These are phyloP conservation scores for Pseudoatta argentina DNA, from an alignment of 1,140 invertebrate genomes.

Conservation along the genomic window DNA sequence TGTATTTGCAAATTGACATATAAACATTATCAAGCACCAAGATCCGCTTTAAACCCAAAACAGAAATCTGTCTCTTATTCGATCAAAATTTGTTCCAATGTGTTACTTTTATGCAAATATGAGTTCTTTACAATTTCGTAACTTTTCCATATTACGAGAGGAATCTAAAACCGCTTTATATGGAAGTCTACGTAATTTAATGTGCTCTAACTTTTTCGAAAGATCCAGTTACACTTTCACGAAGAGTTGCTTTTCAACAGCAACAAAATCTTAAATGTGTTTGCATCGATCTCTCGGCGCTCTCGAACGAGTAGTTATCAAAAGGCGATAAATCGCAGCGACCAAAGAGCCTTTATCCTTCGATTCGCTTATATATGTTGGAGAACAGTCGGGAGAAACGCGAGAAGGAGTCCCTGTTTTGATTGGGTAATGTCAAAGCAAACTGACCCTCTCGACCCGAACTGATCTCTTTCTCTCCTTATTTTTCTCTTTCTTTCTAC, in stretches of 20 bases:
- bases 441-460: constrained; percentile 60
- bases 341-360: constrained; percentile 59
- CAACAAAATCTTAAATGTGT: neutral
- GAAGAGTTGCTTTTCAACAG: neutral
- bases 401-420: constrained; percentile 68
- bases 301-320: constrained; percentile 28
- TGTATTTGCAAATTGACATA: too few species aligned
- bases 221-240: neutral
- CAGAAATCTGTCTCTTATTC: too few species aligned
- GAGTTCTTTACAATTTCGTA: too few species aligned
- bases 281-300: constrained; percentile 24
- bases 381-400: constrained; percentile 22
- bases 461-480: constrained; percentile 49
- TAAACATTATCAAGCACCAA: too few species aligned
- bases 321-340: constrained; percentile 23
- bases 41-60: too few species aligned
- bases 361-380: constrained; percentile 1
- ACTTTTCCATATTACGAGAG: too few species aligned
- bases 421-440: constrained; percentile 78
- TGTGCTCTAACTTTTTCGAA: too few species aligned
- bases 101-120: too few species aligned
- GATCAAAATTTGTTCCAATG: too few species aligned
- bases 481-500: constrained; percentile 14
- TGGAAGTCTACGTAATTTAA: too few species aligned
- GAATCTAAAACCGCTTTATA: too few species aligned